Evolutionary conservation across 2,797 vertebrate genomes (phyloP), one percentile per base, ranked within the genome.

Genomic region (Melopsittacus undulatus): DNA sequence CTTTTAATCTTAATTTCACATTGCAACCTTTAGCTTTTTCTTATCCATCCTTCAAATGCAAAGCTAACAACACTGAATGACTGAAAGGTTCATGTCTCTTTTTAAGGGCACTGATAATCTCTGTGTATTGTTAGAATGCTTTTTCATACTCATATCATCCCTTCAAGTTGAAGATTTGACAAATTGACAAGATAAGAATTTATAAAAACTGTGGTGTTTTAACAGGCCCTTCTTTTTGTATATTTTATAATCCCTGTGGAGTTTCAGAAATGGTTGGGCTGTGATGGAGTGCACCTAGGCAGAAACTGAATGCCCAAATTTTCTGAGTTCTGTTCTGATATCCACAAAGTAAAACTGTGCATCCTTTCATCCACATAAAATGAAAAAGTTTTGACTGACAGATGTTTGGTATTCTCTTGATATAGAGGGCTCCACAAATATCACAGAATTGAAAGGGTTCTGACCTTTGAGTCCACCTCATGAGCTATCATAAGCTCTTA

Each of bases 1-100:
- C 56, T 89, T 96, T 97, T 96, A 43, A 87, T 97, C 96, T 96
- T 96, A 84, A 93, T 96, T 96, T 74, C 7, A 83, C 72, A 68
- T 68, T 66, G 54, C 45, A 89, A 56, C 72, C 83, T 87, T 61
- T 77, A 75, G 43, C 68, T 62, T 81, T 61, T 91, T 83, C 54
- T 94, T 94, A 82, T 91, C 86, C 85, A 83, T 92, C 81, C 87
- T 95, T 92, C 72, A 96, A 95, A 94, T 70, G 72, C 72, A 96
- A 95, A 94, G 75, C 69, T 64, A 95, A 92, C 75, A 94, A 79
- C 81, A 87, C 67, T 92, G 92, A 75, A 62, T 68, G 61, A 82
- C 78, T 80, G 34, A 75, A 79, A 68, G 9, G 23, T 22, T 90
- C 61, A 23, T 59, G 70, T 91, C 89, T 90, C 87, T 87, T 87